Evolutionary conservation across 2,888 invertebrate genomes (phyloP).

Genomic region (Drosophila acutilabella): DNA sequence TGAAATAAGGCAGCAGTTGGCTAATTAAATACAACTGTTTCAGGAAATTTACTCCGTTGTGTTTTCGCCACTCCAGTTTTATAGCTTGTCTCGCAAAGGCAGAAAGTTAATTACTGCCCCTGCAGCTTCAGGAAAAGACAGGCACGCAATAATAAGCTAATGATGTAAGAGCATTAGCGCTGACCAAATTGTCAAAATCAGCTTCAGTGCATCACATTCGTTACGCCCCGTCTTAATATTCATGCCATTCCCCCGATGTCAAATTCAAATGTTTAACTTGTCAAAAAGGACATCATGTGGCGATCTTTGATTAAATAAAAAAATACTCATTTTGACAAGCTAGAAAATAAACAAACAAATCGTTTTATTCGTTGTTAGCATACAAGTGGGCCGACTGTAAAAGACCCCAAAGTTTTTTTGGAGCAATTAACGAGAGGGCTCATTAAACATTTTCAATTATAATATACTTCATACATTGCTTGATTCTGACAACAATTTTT

Average conservation of each 20-base stretch:
- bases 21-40: conserved; percentile 78
- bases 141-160: conserved; percentile 78
- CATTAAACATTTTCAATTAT: too few species aligned
- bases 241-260: not conserved
- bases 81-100: conserved; percentile 71
- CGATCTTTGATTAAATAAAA: conserved; percentile 80
- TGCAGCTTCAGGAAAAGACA: conserved; percentile 25
- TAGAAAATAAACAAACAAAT: not conserved
- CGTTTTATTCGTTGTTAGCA: too few species aligned
- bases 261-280: conserved; percentile 23
- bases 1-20: conserved; percentile 64
- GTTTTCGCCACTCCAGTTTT: conserved; percentile 42
- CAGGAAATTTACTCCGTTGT: conserved; percentile 11
- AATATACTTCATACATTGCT: too few species aligned
- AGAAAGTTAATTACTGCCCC: conserved; percentile 49
- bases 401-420: too few species aligned
- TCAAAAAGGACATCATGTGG: conserved; percentile 70
- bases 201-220: conserved; percentile 40
- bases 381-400: too few species aligned
- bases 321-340: conserved; percentile 59
- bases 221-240: conserved; percentile 38
- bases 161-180: conserved; percentile 73
- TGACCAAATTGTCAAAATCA: conserved; percentile 79
- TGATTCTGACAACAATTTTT: too few species aligned
- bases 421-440: too few species aligned